phyloP scores from a whole-genome alignment of 2,888 invertebrate species.

The Acrobasis consociella region DNA sequence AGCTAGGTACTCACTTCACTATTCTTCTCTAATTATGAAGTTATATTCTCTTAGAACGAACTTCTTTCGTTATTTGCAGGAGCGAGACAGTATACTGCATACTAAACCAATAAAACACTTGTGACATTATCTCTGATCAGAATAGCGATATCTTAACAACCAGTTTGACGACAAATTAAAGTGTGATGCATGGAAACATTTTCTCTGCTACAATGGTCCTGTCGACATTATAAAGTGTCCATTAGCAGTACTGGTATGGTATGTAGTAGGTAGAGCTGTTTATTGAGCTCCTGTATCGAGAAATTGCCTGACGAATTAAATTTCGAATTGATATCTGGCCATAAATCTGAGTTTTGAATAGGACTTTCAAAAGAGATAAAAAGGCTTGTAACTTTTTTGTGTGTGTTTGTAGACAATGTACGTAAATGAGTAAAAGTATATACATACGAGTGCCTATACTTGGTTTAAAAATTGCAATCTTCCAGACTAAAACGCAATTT shows the following conservation, averaged over 20 bases:
- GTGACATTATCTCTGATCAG: slow-evolving; percentile 23
- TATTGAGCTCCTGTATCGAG: slow-evolving; percentile 6
- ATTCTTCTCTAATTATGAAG: background rate
- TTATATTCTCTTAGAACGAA: background rate
- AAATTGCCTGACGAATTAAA: slow-evolving; percentile 1
- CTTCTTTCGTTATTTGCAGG: background rate
- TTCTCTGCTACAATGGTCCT: slow-evolving; percentile 21
- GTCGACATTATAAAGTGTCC: slow-evolving; percentile 14
- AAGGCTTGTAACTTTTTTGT: background rate
- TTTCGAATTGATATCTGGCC: background rate
- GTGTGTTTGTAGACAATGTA: no score
- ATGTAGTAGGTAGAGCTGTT: slow-evolving; percentile 5
- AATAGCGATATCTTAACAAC: slow-evolving; percentile 19
- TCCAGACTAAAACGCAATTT: no score
- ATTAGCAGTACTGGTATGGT: slow-evolving; percentile 6
- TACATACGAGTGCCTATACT: no score
- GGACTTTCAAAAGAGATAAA: background rate
- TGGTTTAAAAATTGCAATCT: no score
- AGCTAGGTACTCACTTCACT: no score
- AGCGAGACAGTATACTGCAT: slow-evolving; percentile 7
- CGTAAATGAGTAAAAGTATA: no score
- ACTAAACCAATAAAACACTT: slow-evolving; percentile 18
- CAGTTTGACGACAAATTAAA: slow-evolving; percentile 23
- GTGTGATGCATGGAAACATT: slow-evolving; percentile 24
- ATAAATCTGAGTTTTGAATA: background rate